Evolutionary conservation across 2,888 invertebrate species (phyloP), one percentile per base, ranked within the genome.

Genomic region (Phalangium opilio): DNA sequence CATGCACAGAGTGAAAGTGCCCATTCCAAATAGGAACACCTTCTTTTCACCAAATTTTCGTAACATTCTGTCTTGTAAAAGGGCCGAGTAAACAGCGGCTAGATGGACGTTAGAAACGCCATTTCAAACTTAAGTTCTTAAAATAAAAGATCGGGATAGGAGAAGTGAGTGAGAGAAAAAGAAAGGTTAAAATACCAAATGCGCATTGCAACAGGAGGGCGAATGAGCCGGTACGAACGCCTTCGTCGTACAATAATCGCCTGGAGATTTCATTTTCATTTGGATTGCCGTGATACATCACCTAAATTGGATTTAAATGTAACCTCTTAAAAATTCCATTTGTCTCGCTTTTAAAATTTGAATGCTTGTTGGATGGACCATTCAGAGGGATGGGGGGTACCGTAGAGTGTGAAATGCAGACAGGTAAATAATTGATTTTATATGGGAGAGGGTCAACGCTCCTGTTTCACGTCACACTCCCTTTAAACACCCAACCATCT

Each of bases 171-270:
- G n/a, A n/a, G n/a, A n/a, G 27, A 8, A 46, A 44, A 14, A 43
- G 19, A 17, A 1, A 41, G 17, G 34, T 32, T 40, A 42, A n/a
- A 44, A 47, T 51, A 61, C 61, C 59, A 42, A 58, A 53, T n/a
- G 61, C 43, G 47, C 61, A 59, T 44, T 62, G 62, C 3, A 62
- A 52, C 14, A 62, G 53, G n/a, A 63, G 57, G 3, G 62, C 62
- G 57, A 57, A 59, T 15, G 61, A 60, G 7, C 62, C 62, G 59
- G 60, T 60, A 17, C 61, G 50, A 5, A 63, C 60, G 12, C 62
- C 62, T 44, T 59, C 58, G 50, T 63, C 62, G 49, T 62, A 63
- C 11, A 55, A 45, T 14, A 41, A 39, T 15, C 45, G 32, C 11
- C 44, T 39, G 21, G 44, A 41, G 14, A 51, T 56, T 15, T 49